These are phyloP conservation scores for Hydrotaea diabolus DNA, from an alignment of 2,888 invertebrate species.

Conservation along the genomic window DNA sequence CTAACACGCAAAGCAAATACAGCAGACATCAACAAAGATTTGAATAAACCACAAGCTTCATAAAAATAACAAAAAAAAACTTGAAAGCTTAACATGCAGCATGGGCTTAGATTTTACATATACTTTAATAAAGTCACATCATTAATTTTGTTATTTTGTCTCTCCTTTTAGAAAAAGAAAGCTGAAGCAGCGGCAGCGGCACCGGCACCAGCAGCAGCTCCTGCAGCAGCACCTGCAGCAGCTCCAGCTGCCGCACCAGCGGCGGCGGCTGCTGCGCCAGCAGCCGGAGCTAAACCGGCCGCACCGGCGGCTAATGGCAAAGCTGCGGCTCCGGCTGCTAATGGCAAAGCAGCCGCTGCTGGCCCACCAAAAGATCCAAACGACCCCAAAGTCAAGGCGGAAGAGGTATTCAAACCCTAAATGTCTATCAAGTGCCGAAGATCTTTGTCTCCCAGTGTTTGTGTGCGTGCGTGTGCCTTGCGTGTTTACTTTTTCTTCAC, in stretches of 20 bases:
- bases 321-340: slow-evolving; percentile 66
- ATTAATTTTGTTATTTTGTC: slow-evolving; percentile 32
- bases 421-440: slow-evolving; percentile 48
- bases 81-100: slow-evolving; percentile 15
- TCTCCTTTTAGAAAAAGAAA: slow-evolving; percentile 74
- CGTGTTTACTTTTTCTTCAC: slow-evolving; percentile 55
- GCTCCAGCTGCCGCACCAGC: slow-evolving; percentile 69
- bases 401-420: slow-evolving; percentile 74
- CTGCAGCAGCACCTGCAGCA: slow-evolving; percentile 68
- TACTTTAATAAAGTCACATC: not conserved
- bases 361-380: slow-evolving; percentile 69
- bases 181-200: slow-evolving; percentile 68
- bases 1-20: not conserved
- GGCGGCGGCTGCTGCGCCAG: slow-evolving; percentile 67
- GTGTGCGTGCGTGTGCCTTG: slow-evolving; percentile 23
- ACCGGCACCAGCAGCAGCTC: slow-evolving; percentile 69
- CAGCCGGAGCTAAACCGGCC: slow-evolving; percentile 67
- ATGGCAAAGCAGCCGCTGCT: slow-evolving; percentile 64
- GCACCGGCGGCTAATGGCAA: slow-evolving; percentile 68
- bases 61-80: too few species aligned
- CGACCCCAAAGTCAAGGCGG: slow-evolving; percentile 72
- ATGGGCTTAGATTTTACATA: slow-evolving; percentile 46
- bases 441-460: slow-evolving; percentile 61
- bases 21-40: too few species aligned
- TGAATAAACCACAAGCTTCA: too few species aligned